Evolutionary conservation across 2,888 invertebrate genomes (phyloP).

Genomic region (Drosophila austrosaltans): DNA sequence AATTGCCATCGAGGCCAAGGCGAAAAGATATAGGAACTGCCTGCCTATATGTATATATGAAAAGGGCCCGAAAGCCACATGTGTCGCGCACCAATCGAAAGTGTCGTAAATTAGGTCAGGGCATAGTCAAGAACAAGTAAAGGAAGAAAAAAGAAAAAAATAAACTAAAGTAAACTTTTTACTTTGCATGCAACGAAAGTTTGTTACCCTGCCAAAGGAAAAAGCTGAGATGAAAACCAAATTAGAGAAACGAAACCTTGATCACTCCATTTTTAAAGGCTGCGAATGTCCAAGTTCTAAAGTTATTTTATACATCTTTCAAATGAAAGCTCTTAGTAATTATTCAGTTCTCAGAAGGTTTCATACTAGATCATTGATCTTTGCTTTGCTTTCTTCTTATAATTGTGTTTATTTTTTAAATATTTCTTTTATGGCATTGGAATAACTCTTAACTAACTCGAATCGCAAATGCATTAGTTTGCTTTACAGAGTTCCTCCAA

Average conservation of each 20-base stretch:
- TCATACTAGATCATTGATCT: too few species aligned
- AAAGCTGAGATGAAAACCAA: not conserved
- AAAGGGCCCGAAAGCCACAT: conserved; percentile 50
- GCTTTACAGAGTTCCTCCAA: not conserved
- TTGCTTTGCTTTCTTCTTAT: too few species aligned
- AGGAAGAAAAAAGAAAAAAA: conserved; percentile 26
- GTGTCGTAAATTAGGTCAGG: conserved; percentile 73
- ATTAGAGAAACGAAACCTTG: not conserved
- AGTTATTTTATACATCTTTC: too few species aligned
- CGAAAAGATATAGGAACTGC: conserved; percentile 43
- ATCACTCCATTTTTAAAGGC: too few species aligned
- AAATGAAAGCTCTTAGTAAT: too few species aligned
- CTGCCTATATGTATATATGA: conserved; percentile 18
- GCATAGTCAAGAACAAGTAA: conserved; percentile 49
- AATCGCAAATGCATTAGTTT: too few species aligned
- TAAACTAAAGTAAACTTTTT: not conserved
- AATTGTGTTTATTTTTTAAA: too few species aligned
- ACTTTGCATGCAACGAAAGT: not conserved
- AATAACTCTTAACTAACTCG: too few species aligned
- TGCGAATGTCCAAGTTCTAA: too few species aligned
- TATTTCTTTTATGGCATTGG: too few species aligned
- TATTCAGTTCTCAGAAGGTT: too few species aligned
- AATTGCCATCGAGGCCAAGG: conserved; percentile 38
- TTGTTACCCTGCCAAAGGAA: not conserved
- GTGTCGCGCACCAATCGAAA: conserved; percentile 66